Evolutionary conservation across 2,113 vertebrate species (phyloP).

Genomic region (Rhynchopsitta pachyrhyncha): DNA sequence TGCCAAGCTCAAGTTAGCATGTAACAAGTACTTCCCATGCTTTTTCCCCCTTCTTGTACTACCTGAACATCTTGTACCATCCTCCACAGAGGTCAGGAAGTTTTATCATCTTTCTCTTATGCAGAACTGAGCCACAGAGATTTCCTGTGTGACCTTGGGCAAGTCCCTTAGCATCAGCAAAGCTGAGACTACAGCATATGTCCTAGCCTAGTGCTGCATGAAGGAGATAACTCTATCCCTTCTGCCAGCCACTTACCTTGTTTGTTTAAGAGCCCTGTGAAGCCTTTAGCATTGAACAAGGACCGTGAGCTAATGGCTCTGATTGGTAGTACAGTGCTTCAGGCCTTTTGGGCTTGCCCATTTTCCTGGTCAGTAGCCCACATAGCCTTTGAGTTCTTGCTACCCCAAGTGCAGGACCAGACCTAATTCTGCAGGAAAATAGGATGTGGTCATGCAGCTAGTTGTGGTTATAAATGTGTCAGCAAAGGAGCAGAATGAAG

Average conservation of each 20-base stretch:
- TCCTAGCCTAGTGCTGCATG: not conserved
- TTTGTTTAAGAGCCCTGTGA: not conserved
- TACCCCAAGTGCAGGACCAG: not conserved
- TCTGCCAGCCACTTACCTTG: not conserved
- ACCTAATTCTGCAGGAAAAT: not conserved
- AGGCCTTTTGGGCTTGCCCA: not conserved
- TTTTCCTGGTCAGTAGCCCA: not conserved
- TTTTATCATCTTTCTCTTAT: constrained; percentile 12
- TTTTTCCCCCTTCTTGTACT: not conserved
- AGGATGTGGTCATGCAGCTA: not conserved
- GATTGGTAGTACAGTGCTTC: not conserved
- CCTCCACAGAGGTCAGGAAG: constrained; percentile 30
- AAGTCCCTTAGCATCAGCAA: constrained; percentile 40
- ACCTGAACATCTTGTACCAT: constrained; percentile 8
- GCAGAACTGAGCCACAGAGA: constrained; percentile 37
- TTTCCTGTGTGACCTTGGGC: constrained; percentile 56
- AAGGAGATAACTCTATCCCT: not conserved
- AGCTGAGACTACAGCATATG: not conserved
- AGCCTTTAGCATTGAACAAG: not conserved
- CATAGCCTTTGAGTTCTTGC: not conserved
- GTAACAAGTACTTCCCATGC: not conserved
- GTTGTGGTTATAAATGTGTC: not conserved
- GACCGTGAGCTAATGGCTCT: not conserved
- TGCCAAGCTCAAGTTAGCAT: not conserved
- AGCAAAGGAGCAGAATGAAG: not conserved